phyloP scores from a whole-genome alignment of 2,888 invertebrate genomes.

The Watsonalla cultraria region DNA sequence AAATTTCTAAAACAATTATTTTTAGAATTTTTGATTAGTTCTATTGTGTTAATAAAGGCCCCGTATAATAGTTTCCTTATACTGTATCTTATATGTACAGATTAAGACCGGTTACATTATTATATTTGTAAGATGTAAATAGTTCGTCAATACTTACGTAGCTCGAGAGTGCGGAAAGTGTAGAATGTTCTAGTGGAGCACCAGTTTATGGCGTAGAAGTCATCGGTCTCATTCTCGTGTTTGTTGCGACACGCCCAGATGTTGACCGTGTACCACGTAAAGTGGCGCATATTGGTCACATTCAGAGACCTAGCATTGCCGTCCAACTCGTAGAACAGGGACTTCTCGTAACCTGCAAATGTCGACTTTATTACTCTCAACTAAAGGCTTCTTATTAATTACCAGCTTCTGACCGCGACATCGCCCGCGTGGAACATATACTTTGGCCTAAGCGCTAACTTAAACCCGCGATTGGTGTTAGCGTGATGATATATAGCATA shows the following conservation, averaged over 20 bases:
- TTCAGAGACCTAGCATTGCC: constrained; percentile 58
- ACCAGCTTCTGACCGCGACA: not conserved
- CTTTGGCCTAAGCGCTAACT: too few species aligned
- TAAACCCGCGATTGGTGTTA: too few species aligned
- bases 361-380: too few species aligned
- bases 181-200: constrained; percentile 72
- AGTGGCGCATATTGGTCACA: constrained; percentile 82
- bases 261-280: constrained; percentile 85
- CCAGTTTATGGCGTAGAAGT: constrained; percentile 50
- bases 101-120: too few species aligned
- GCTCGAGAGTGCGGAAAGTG: constrained; percentile 58
- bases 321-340: constrained; percentile 65
- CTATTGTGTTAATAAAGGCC: too few species aligned
- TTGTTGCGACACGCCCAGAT: constrained; percentile 87
- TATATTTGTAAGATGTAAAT: too few species aligned
- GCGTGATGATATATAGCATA: too few species aligned
- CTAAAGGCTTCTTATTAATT: not conserved
- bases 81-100: too few species aligned
- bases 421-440: too few species aligned
- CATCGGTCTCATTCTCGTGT: constrained; percentile 72
- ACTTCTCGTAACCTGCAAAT: constrained; percentile 50
- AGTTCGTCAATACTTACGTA: constrained; percentile 32
- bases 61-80: too few species aligned
- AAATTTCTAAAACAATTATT: too few species aligned
- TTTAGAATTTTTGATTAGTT: too few species aligned